These are phyloP conservation scores for Eupithecia pulchellata DNA, from an alignment of 2,888 invertebrate species.

Conservation along the genomic window DNA sequence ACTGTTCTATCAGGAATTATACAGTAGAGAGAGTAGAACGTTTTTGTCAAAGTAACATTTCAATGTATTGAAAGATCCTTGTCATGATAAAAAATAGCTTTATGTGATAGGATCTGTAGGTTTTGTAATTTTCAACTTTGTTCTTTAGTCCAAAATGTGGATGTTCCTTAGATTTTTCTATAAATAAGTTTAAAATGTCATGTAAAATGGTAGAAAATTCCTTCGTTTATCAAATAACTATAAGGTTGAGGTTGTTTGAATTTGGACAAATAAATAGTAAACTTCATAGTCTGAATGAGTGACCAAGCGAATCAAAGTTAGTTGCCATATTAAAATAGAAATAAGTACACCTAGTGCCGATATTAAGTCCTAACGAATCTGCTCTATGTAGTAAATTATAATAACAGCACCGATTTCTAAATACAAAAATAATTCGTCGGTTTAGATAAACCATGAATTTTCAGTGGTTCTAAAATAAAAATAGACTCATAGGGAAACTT, in stretches of 20 bases:
- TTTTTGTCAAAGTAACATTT: not conserved
- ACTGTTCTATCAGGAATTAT: not conserved
- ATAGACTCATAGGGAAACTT: not conserved
- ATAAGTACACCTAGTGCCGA: not conserved
- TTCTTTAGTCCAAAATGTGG: not conserved
- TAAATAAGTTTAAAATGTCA: not conserved
- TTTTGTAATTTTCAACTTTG: not conserved
- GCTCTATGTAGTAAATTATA: not conserved
- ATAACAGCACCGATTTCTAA: not conserved
- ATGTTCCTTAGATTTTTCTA: not conserved
- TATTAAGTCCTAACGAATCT: not conserved
- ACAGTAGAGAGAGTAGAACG: not conserved
- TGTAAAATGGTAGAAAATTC: not conserved
- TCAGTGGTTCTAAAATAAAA: not conserved
- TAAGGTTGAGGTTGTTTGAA: constrained; percentile 6
- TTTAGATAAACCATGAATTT: not conserved
- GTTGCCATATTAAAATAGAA: constrained; percentile 35
- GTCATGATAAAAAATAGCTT: not conserved
- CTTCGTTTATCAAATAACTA: not conserved
- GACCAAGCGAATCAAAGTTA: constrained; percentile 32
- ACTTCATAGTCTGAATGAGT: constrained; percentile 27
- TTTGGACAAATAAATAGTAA: constrained; percentile 12
- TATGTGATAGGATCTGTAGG: not conserved
- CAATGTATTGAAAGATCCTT: not conserved
- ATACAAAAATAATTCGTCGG: not conserved